Evolutionary conservation across 2,113 vertebrate genomes (phyloP).

Genomic region (Nerophis lumbriciformis): DNA sequence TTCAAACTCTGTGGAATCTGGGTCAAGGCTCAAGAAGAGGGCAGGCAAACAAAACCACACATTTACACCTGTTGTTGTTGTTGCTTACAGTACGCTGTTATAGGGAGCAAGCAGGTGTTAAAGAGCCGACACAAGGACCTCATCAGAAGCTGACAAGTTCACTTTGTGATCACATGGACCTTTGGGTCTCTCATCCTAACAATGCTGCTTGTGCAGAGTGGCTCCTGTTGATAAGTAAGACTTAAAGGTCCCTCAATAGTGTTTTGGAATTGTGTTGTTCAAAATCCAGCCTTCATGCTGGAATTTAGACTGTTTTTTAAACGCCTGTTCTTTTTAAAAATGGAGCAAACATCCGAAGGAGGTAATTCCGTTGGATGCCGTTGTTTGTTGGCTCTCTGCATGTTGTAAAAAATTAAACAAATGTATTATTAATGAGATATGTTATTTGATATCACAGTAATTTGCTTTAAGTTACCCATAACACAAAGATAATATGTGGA

Average conservation of each 20-base stretch:
- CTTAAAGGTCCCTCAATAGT: not conserved
- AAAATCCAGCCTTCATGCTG: too few species aligned
- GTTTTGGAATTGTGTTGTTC: too few species aligned
- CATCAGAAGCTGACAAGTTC: conserved; percentile 1
- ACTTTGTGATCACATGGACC: conserved; percentile 1
- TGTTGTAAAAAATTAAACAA: too few species aligned
- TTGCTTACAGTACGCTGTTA: not conserved
- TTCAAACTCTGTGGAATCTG: conserved; percentile 51
- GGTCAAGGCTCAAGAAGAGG: conserved; percentile 40
- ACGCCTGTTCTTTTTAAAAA: too few species aligned
- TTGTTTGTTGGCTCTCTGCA: too few species aligned
- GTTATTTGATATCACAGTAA: too few species aligned
- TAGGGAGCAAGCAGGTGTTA: conserved; percentile 24
- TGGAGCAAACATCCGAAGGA: too few species aligned
- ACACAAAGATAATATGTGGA: too few species aligned
- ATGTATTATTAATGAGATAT: too few species aligned
- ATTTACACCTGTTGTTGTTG: conserved; percentile 32
- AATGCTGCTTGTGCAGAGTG: conserved; percentile 2
- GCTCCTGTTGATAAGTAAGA: conserved; percentile 10
- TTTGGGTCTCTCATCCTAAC: not conserved
- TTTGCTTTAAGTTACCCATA: too few species aligned
- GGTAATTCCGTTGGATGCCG: too few species aligned
- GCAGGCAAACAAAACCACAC: conserved; percentile 15
- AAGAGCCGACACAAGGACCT: conserved; percentile 2
- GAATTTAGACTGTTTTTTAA: too few species aligned